Evolutionary conservation across 2,888 invertebrate species (phyloP), one percentile per base, ranked within the genome.

Genomic region (Caenorhabditis uteleia): DNA sequence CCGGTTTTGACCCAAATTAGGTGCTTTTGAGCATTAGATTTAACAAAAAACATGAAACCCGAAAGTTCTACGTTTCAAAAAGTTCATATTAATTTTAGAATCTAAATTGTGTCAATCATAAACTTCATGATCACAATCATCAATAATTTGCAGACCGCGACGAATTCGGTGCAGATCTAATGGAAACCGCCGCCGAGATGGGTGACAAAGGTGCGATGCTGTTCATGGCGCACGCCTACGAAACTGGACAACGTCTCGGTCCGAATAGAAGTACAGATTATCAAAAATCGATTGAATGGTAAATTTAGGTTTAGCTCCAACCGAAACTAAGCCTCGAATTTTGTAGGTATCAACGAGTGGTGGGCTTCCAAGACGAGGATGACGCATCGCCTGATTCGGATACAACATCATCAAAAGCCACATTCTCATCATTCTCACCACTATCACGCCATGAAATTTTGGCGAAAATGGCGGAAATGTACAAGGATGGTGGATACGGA

Each of bases 171-270:
- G 70, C 75, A 20, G 74, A 77, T 33, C 31, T 84, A 66, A 85
- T 86, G 86, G 69, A 82, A 42, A 78, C 80, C 60, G 87, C 87
- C 10, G 87, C 87, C 12, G 84, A 85, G 23, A 84, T 85, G 56
- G 87, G 87, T 4, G 87, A 87, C 72, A 78, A 86, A 34, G 80
- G 83, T 25, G 84, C 87, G 3, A 86, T 87, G 85, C 77, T 87
- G 1, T 85, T 55, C 14, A 59, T 88, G 68, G 87, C 87, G 6
- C 84, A 85, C 65, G 85, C 86, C 18, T 87, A 84, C 77, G 86
- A 87, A 68, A 84, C 84, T 29, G 87, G 87, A 1, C 51, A 75
- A 16, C 49, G 44, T 27, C 62, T 74, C 49, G 74, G 75, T 36
- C 43, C 59, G 26, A 55, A 62, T 8, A 49, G 66, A 33, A 49